These are phyloP conservation scores for Epinotia nisella DNA, from an alignment of 2,888 invertebrate genomes.

Conservation along the genomic window DNA sequence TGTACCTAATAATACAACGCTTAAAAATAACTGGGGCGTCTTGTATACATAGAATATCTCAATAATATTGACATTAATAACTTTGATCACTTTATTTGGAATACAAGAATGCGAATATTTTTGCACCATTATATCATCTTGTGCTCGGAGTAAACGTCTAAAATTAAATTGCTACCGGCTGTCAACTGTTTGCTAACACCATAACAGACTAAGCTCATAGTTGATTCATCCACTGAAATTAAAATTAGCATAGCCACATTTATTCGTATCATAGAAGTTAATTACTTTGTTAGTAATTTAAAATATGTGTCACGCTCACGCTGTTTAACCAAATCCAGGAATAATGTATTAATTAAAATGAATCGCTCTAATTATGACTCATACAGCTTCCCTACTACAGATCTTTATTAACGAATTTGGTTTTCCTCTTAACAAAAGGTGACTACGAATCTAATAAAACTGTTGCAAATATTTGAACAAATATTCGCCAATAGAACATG, in stretches of 20 bases:
- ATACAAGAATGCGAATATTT: conserved; percentile 23
- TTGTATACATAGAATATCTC: neutral
- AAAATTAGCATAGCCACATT: conserved; percentile 39
- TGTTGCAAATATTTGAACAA: conserved; percentile 47
- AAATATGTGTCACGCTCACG: conserved; percentile 40
- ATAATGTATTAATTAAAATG: conserved; percentile 33
- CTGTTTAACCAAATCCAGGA: conserved; percentile 37
- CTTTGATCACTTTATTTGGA: conserved; percentile 2
- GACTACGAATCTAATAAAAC: conserved; percentile 15
- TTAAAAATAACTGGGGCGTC: no score
- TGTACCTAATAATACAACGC: no score
- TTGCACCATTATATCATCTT: conserved; percentile 32
- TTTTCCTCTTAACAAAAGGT: conserved; percentile 20
- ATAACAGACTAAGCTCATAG: conserved; percentile 4
- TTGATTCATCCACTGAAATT: conserved; percentile 38
- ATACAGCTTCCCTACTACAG: conserved; percentile 35
- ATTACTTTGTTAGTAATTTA: conserved; percentile 26
- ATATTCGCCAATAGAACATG: conserved; percentile 46
- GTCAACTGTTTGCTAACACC: conserved; percentile 32
- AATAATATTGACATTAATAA: conserved; percentile 5
- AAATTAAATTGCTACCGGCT: conserved; percentile 21
- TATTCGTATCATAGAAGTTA: conserved; percentile 30
- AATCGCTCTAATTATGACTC: conserved; percentile 39
- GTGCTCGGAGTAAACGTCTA: conserved; percentile 31
- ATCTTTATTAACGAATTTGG: conserved; percentile 24